Conservation (phyloP, 2,113 vertebrate species). For the Oreocharis arfaki region DNA sequence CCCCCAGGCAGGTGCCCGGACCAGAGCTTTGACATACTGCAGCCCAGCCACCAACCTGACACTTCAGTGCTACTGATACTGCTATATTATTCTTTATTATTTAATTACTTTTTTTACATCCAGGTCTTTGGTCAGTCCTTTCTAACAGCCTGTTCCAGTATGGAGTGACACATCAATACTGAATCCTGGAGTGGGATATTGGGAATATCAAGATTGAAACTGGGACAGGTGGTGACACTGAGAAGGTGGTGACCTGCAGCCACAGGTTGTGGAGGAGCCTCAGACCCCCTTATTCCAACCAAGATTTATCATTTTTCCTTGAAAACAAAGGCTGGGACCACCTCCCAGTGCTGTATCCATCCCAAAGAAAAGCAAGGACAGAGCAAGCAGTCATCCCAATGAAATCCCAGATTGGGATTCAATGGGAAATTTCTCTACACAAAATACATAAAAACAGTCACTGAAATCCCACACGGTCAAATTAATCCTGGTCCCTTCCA, state of each 20-base stretch:
- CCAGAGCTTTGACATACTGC: neutral
- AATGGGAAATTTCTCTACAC: neutral
- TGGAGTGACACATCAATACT: rapidly evolving
- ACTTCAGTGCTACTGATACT: too few relatives aligned
- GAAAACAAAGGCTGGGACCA: neutral
- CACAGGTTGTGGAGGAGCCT: neutral
- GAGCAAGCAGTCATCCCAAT: neutral
- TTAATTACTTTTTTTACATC: neutral
- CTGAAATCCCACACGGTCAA: neutral
- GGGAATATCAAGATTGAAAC: neutral
- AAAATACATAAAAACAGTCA: neutral
- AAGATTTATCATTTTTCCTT: neutral
- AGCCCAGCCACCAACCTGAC: neutral
- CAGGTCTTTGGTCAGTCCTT: neutral
- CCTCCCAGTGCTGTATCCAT: too few relatives aligned
- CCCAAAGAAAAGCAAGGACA: neutral
- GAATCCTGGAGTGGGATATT: neutral
- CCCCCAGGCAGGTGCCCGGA: neutral
- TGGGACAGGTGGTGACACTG: neutral
- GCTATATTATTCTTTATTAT: neutral
- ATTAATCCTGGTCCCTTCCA: neutral
- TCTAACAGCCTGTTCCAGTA: neutral
- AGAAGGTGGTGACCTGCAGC: neutral
- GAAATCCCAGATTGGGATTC: neutral
- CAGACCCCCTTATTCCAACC: neutral